These are phyloP conservation scores for Peromyscus attwateri DNA, from an alignment of 2,797 vertebrate species.

Conservation along the genomic window DNA sequence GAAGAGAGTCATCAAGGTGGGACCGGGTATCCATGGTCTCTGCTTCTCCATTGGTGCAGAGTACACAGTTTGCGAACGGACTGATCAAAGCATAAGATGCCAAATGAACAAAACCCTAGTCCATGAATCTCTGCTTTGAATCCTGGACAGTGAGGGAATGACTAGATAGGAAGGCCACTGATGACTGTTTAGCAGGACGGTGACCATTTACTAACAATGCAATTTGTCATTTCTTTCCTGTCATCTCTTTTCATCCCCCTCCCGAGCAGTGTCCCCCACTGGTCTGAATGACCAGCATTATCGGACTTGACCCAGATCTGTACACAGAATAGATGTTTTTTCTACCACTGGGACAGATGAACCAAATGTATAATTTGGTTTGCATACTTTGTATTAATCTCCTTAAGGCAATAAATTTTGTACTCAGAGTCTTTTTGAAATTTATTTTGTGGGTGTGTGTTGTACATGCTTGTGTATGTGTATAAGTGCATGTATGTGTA, in stretches of 20 bases:
- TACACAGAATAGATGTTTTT: constrained; percentile 59
- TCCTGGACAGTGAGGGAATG: not conserved
- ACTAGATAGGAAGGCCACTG: not conserved
- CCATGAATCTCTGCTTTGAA: constrained; percentile 4
- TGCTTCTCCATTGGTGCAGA: not conserved
- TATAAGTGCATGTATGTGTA: not conserved
- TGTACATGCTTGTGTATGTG: no score
- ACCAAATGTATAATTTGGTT: constrained; percentile 64
- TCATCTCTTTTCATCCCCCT: constrained; percentile 29
- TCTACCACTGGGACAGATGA: constrained; percentile 48
- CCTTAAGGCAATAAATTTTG: constrained; percentile 82
- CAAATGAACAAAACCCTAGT: not conserved
- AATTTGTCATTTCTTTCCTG: constrained; percentile 14
- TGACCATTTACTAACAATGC: not conserved
- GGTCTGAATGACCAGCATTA: not conserved
- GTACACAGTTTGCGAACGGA: not conserved
- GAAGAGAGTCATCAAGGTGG: not conserved
- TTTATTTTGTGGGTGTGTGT: not conserved
- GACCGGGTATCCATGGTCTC: not conserved
- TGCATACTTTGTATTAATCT: constrained; percentile 56
- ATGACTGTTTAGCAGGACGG: not conserved
- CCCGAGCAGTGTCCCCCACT: not conserved
- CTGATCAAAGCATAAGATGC: not conserved
- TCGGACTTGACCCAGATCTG: constrained; percentile 33
- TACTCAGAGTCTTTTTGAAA: constrained; percentile 64